These are phyloP conservation scores for Natrix natrix DNA, from an alignment of 2,797 vertebrate species.

Conservation along the genomic window DNA sequence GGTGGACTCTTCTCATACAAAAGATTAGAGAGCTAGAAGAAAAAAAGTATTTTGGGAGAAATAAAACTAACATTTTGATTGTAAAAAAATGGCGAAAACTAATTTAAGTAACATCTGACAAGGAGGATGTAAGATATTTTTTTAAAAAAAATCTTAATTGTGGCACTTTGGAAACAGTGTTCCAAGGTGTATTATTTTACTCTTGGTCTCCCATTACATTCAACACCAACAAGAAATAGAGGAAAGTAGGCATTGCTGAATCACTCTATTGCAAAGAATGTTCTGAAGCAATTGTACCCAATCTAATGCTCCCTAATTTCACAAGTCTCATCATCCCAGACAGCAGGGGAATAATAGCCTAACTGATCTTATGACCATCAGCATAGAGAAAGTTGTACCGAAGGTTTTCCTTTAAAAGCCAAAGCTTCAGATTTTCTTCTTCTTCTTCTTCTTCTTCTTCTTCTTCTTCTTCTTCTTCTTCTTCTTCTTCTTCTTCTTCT, in stretches of 20 bases:
- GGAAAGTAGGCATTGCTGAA: constrained; percentile 10
- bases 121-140: constrained; percentile 9
- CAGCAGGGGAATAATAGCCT: not conserved
- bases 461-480: too few species aligned
- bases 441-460: too few species aligned
- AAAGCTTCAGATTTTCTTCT: constrained; percentile 5
- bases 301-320: not conserved
- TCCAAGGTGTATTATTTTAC: constrained; percentile 56
- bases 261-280: constrained; percentile 39
- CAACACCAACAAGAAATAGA: not conserved
- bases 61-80: constrained; percentile 40
- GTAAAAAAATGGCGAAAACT: constrained; percentile 25
- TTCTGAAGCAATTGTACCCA: not conserved
- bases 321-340: not conserved
- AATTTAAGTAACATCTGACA: constrained; percentile 39
- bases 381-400: not conserved
- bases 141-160: constrained; percentile 46
- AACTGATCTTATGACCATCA: not conserved
- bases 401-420: not conserved
- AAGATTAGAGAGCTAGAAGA: constrained; percentile 26
- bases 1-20: constrained; percentile 22
- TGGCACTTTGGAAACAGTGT: constrained; percentile 49
- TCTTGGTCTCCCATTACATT: constrained; percentile 55
- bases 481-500: too few species aligned
- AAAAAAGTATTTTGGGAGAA: constrained; percentile 34